Percentiles rank a stretch among this genome's conserved stretches.
phyloP scores from a whole-genome alignment of 1,140 invertebrate genomes.

The Papilio machaon region DNA sequence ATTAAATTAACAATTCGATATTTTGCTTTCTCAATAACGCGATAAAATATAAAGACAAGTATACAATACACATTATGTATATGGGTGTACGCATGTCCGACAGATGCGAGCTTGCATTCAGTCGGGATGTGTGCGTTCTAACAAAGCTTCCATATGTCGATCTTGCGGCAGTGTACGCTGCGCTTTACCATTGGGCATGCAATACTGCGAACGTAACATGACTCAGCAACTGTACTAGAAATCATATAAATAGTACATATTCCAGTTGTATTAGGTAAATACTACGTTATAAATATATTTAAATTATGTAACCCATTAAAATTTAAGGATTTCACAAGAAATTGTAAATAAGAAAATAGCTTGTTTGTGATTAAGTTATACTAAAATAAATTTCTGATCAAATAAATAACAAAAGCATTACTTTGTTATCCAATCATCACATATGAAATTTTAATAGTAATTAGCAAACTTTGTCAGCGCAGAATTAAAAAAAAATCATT shows the following conservation, averaged over 20 bases:
- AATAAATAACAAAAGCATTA: too few species aligned
- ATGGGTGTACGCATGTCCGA: slow-evolving; percentile 57
- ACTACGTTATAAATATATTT: neutral
- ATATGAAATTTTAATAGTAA: too few species aligned
- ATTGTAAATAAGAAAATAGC: too few species aligned
- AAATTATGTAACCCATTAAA: neutral
- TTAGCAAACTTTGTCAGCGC: too few species aligned
- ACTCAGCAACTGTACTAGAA: slow-evolving; percentile 38
- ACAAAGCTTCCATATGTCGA: slow-evolving; percentile 60
- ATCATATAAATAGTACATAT: slow-evolving; percentile 22
- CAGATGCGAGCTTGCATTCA: slow-evolving; percentile 50
- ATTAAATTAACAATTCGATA: neutral
- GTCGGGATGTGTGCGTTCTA: slow-evolving; percentile 45
- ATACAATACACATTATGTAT: slow-evolving; percentile 42
- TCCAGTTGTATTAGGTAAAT: neutral
- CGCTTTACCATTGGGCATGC: slow-evolving; percentile 54
- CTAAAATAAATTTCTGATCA: too few species aligned
- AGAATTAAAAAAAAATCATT: too few species aligned
- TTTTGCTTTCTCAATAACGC: neutral
- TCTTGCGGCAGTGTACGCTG: neutral
- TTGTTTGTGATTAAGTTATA: too few species aligned
- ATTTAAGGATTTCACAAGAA: too few species aligned
- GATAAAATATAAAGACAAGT: slow-evolving; percentile 41
- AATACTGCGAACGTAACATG: slow-evolving; percentile 59
- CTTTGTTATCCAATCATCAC: too few species aligned